Evolutionary conservation across 2,888 invertebrate genomes (phyloP).

Genomic region (Copidosoma aretas): DNA sequence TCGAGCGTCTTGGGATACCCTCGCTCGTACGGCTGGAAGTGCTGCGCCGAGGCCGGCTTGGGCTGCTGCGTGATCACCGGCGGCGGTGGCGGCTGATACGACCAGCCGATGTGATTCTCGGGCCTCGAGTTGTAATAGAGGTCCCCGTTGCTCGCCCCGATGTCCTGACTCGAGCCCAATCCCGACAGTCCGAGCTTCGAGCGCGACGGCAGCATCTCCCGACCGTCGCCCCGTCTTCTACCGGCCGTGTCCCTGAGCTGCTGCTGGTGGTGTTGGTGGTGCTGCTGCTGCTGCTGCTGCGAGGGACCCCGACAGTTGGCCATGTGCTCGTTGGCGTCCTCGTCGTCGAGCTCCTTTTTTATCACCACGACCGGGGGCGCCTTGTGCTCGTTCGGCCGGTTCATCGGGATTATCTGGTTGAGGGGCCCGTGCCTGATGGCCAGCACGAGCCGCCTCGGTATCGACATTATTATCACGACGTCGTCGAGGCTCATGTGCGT

Average conservation of each 20-base stretch:
- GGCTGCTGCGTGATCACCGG: conserved; percentile 92
- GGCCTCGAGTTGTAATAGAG: conserved; percentile 83
- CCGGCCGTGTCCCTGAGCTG: conserved; percentile 61
- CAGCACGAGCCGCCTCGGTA: conserved; percentile 92
- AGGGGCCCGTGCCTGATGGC: conserved; percentile 78
- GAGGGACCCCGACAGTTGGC: conserved; percentile 60
- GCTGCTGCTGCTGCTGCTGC: conserved; percentile 73
- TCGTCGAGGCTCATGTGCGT: conserved; percentile 98
- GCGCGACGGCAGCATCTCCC: conserved; percentile 79
- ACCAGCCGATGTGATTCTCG: conserved; percentile 57
- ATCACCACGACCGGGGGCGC: conserved; percentile 92
- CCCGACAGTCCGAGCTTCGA: conserved; percentile 75
- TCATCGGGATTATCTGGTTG: conserved; percentile 57
- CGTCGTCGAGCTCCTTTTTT: conserved; percentile 79
- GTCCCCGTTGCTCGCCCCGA: conserved; percentile 69
- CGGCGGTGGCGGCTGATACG: conserved; percentile 80
- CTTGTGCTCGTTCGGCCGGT: conserved; percentile 72
- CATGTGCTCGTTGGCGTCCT: conserved; percentile 73
- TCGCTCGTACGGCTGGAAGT: conserved; percentile 88
- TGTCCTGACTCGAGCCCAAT: conserved; percentile 63
- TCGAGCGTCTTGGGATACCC: conserved; percentile 87
- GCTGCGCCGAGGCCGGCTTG: conserved; percentile 74
- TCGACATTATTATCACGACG: conserved; percentile 99
- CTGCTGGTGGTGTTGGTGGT: too few species aligned
- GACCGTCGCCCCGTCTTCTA: conserved; percentile 75